These are phyloP conservation scores for Ictalurus furcatus DNA, from an alignment of 2,113 vertebrate species.

Conservation along the genomic window DNA sequence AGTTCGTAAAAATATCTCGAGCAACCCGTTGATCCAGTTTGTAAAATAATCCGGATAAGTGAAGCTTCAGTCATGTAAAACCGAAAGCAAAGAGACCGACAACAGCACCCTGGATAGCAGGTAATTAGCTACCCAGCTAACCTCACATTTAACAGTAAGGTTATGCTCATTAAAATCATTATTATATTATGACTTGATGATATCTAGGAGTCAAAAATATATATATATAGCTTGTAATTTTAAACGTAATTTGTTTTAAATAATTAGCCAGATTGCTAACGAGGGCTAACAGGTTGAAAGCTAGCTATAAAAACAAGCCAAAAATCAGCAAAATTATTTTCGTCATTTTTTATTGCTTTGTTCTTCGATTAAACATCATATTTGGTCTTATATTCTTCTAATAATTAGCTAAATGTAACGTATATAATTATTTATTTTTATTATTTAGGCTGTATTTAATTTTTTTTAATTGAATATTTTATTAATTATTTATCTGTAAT, in stretches of 20 bases:
- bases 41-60: neutral
- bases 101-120: neutral
- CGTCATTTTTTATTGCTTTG: neutral
- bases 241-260: neutral
- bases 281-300: neutral
- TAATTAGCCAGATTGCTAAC: conserved; percentile 1
- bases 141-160: no score
- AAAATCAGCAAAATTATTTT: neutral
- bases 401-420: neutral
- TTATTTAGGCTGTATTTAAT: neutral
- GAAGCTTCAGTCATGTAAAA: neutral
- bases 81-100: neutral
- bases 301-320: neutral
- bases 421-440: neutral
- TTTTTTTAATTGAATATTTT: neutral
- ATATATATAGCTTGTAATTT: neutral
- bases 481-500: neutral
- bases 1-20: neutral
- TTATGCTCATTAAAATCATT: neutral
- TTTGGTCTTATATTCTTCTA: neutral
- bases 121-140: neutral
- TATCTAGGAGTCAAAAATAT: neutral
- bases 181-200: neutral
- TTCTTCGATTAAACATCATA: neutral
- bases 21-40: neutral